Conservation (phyloP, 1,140 invertebrate genomes). For the Aphelenchoides besseyi region DNA sequence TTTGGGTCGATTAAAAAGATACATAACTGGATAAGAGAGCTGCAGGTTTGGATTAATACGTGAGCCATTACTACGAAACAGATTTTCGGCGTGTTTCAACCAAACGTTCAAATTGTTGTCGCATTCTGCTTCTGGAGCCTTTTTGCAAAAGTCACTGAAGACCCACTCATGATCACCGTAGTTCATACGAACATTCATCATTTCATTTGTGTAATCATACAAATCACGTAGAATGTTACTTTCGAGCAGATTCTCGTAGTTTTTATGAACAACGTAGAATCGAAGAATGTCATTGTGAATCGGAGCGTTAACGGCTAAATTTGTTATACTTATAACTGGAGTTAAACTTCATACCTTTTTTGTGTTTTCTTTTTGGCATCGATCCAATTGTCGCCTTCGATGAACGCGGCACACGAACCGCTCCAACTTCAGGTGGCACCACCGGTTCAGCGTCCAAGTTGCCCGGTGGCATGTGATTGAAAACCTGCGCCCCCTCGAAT, state of each 20-base stretch:
- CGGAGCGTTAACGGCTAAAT: slow-evolving; percentile 40
- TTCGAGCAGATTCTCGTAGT: slow-evolving; percentile 58
- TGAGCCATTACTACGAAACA: slow-evolving; percentile 51
- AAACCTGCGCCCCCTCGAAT: slow-evolving; percentile 47
- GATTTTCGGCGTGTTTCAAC: slow-evolving; percentile 62
- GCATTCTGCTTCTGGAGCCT: slow-evolving; percentile 41
- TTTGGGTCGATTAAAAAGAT: slow-evolving; percentile 61
- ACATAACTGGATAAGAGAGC: slow-evolving; percentile 61
- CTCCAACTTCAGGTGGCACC: neutral
- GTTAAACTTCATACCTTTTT: slow-evolving; percentile 21
- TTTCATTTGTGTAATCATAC: slow-evolving; percentile 58
- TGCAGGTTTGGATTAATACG: slow-evolving; percentile 60
- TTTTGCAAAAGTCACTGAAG: slow-evolving; percentile 61
- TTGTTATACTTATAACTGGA: slow-evolving; percentile 13
- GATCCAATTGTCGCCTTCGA: slow-evolving; percentile 9
- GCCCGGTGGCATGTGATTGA: slow-evolving; percentile 39
- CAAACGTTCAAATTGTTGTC: slow-evolving; percentile 53
- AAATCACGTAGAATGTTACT: slow-evolving; percentile 55
- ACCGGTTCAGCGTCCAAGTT: slow-evolving; percentile 30
- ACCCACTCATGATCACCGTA: slow-evolving; percentile 44
- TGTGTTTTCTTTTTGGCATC: slow-evolving; percentile 11
- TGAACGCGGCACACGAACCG: neutral
- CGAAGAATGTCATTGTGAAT: slow-evolving; percentile 58
- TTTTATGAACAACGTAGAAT: slow-evolving; percentile 61
- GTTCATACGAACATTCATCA: slow-evolving; percentile 51